Conservation (phyloP, 1,140 invertebrate genomes). For the Cryptotermes secundus region DNA sequence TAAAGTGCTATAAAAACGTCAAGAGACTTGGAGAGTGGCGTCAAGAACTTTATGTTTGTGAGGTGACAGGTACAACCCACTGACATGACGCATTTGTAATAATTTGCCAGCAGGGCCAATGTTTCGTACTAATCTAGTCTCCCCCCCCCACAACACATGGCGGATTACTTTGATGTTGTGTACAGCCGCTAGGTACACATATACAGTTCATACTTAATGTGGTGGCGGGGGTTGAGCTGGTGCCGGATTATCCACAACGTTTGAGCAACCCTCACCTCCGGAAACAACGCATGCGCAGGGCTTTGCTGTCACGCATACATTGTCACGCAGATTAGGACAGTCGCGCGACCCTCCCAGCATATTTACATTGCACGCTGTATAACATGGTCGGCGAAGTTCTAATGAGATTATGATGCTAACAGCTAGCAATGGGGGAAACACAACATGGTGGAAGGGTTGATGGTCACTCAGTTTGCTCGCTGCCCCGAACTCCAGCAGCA, state of each 20-base stretch:
- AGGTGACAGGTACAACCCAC: too few species aligned
- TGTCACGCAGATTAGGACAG: neutral
- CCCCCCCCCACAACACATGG: neutral
- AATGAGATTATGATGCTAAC: constrained; percentile 19
- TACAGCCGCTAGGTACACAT: neutral
- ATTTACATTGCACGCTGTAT: constrained; percentile 8
- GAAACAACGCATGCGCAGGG: neutral
- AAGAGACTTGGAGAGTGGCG: too few species aligned
- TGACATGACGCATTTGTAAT: too few species aligned
- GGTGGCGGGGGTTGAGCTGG: neutral
- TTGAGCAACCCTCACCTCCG: neutral
- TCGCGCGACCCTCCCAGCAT: neutral
- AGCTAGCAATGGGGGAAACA: neutral
- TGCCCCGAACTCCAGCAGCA: neutral
- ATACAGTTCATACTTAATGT: neutral
- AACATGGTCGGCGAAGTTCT: constrained; percentile 13
- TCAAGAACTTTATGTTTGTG: too few species aligned
- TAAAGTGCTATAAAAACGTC: too few species aligned
- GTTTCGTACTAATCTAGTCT: neutral
- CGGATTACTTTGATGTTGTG: constrained; percentile 16
- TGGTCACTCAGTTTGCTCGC: neutral
- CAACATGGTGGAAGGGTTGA: neutral
- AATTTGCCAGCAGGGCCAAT: neutral
- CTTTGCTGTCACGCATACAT: neutral
- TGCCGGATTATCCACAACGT: neutral